phyloP scores from a whole-genome alignment of 2,797 vertebrate genomes.

The Aldrovandia affinis region DNA sequence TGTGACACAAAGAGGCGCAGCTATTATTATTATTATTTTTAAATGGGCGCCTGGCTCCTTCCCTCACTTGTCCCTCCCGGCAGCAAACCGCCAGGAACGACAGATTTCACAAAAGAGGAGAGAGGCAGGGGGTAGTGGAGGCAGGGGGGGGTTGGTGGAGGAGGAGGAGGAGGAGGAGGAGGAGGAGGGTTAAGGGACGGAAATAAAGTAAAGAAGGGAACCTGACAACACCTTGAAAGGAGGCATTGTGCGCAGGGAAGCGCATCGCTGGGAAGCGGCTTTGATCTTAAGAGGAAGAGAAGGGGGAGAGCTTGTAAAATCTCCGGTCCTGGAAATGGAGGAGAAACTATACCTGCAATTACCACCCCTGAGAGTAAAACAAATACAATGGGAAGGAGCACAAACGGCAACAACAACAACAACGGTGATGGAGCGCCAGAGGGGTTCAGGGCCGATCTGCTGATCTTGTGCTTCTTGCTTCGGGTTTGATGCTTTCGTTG shows the following conservation, averaged over 20 bases:
- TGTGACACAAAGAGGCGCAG: slow-evolving; percentile 30
- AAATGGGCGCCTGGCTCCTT: slow-evolving; percentile 38
- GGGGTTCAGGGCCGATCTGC: background rate
- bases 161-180: slow-evolving; percentile 19
- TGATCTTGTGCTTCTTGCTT: background rate
- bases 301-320: slow-evolving; percentile 37
- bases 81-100: slow-evolving; percentile 34
- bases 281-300: slow-evolving; percentile 49
- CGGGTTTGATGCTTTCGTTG: background rate
- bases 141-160: background rate
- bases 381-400: background rate
- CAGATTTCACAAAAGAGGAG: slow-evolving; percentile 47
- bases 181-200: slow-evolving; percentile 30
- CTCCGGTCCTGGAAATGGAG: background rate
- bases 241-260: slow-evolving; percentile 50
- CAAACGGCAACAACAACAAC: background rate
- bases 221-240: slow-evolving; percentile 55
- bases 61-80: slow-evolving; percentile 32
- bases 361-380: slow-evolving; percentile 3
- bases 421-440: background rate
- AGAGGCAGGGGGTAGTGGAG: slow-evolving; percentile 37
- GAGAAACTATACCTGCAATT: slow-evolving; percentile 6
- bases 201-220: slow-evolving; percentile 51
- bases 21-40: too few relatives aligned
- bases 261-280: slow-evolving; percentile 45